phyloP scores from a whole-genome alignment of 1,140 invertebrate genomes.

The Drosophila murphyi region DNA sequence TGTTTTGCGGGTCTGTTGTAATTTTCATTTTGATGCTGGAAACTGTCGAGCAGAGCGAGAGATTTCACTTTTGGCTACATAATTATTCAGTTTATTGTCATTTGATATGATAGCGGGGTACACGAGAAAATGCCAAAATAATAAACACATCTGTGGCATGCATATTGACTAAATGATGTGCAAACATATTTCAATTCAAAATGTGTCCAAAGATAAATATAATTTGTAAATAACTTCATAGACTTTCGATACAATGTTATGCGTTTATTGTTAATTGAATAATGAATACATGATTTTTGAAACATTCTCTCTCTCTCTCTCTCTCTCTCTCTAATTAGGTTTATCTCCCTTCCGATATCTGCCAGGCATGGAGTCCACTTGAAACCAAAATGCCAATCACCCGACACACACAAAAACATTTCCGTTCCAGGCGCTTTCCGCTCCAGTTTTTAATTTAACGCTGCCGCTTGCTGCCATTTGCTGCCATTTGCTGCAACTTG shows the following conservation, averaged over 20 bases:
- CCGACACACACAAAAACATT: constrained; percentile 66
- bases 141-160: background rate
- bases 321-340: background rate
- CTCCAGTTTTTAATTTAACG: constrained; percentile 81
- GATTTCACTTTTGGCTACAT: constrained; percentile 27
- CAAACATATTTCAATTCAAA: background rate
- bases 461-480: constrained; percentile 27
- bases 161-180: too few species aligned
- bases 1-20: constrained; percentile 31
- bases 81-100: constrained; percentile 10
- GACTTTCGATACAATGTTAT: too few species aligned
- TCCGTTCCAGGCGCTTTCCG: constrained; percentile 75
- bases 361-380: constrained; percentile 21
- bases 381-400: constrained; percentile 64
- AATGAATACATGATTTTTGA: background rate
- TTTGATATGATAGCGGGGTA: background rate
- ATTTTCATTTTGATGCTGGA: constrained; percentile 23
- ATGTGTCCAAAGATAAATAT: too few species aligned
- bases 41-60: constrained; percentile 24
- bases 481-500: constrained; percentile 7
- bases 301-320: background rate
- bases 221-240: too few species aligned
- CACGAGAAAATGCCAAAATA: constrained; percentile 4
- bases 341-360: background rate
- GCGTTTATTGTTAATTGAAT: constrained; percentile 1